Conservation (phyloP, 2,113 vertebrate species). For the Lutjanus erythropterus region DNA sequence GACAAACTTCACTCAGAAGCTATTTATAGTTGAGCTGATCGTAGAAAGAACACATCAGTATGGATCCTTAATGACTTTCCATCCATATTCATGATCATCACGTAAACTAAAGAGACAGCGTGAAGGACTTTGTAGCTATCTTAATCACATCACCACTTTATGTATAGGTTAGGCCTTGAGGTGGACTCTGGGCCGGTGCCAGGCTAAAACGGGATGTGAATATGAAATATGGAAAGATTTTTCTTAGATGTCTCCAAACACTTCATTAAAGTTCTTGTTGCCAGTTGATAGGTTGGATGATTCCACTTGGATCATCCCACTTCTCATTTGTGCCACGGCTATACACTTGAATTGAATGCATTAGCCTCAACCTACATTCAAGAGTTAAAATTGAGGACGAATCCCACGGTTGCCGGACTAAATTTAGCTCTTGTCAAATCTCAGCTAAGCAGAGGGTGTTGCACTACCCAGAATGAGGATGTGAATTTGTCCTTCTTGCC, state of each 20-base stretch:
- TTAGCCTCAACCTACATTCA: conserved; percentile 80
- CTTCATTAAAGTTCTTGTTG: neutral
- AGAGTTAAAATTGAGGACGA: conserved; percentile 77
- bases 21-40: conserved; percentile 60
- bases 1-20: conserved; percentile 38
- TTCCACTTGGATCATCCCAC: conserved; percentile 15
- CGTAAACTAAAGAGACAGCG: conserved; percentile 13
- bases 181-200: neutral
- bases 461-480: conserved; percentile 47
- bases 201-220: neutral
- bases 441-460: conserved; percentile 45
- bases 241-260: neutral
- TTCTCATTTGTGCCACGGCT: conserved; percentile 45
- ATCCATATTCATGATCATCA: conserved; percentile 67
- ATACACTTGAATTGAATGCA: conserved; percentile 41
- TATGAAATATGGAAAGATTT: conserved; percentile 4
- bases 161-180: neutral
- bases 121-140: conserved; percentile 30
- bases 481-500: conserved; percentile 70
- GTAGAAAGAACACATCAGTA: conserved; percentile 21
- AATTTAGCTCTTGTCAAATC: conserved; percentile 75
- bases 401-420: conserved; percentile 77
- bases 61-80: conserved; percentile 48
- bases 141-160: conserved; percentile 10
- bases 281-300: neutral